Percentiles rank a stretch among this genome's conserved stretches.
phyloP scores from a whole-genome alignment of 2,113 vertebrate genomes.

The Nothocercus nigrocapillus region DNA sequence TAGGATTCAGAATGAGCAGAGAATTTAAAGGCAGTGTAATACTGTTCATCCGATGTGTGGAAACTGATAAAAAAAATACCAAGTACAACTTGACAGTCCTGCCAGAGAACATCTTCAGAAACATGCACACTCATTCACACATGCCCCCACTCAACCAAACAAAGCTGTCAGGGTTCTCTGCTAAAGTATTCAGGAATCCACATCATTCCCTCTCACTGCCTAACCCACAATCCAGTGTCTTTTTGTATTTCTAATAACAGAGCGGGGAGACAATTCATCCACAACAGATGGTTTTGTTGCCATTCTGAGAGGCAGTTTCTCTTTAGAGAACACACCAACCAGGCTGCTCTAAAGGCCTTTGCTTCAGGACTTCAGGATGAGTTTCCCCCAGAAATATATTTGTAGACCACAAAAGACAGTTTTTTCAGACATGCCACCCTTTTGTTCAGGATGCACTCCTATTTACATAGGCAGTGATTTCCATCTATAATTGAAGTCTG shows the following conservation, averaged over 20 bases:
- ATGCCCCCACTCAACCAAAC: neutral
- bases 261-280: neutral
- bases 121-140: neutral
- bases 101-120: neutral
- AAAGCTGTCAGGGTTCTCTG: neutral
- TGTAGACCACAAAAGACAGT: neutral
- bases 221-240: neutral
- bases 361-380: neutral
- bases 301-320: neutral
- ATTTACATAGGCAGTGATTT: neutral
- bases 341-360: neutral
- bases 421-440: neutral
- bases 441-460: neutral
- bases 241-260: neutral
- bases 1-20: neutral
- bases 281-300: neutral
- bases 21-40: neutral
- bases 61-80: neutral
- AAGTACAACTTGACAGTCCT: neutral
- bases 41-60: neutral
- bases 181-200: neutral
- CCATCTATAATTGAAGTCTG: neutral
- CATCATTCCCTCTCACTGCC: neutral
- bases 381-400: neutral
- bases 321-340: neutral